phyloP scores from a whole-genome alignment of 1,140 invertebrate genomes.

The Oncopodura yosiiana region DNA sequence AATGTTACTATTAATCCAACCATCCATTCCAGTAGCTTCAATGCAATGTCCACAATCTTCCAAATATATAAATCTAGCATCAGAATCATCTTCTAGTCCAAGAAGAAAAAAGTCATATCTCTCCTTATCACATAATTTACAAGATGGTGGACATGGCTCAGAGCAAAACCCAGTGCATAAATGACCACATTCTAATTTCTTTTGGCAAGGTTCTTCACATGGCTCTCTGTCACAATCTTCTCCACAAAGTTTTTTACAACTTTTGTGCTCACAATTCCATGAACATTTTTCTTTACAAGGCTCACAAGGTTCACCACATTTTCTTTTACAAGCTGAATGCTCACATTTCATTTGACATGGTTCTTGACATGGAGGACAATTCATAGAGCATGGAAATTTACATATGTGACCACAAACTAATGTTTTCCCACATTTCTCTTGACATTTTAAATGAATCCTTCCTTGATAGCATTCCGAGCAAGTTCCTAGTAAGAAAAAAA shows the following conservation, averaged over 20 bases:
- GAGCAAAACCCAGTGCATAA: conserved; percentile 57
- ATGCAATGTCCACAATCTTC: conserved; percentile 55
- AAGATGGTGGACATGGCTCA: conserved; percentile 49
- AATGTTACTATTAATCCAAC: conserved; percentile 42
- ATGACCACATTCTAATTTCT: conserved; percentile 48
- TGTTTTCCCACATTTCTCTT: conserved; percentile 47
- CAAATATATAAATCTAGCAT: conserved; percentile 52
- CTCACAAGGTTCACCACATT: conserved; percentile 52
- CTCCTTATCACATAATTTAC: conserved; percentile 42
- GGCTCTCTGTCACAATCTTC: conserved; percentile 44
- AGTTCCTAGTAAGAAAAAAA: conserved; percentile 38
- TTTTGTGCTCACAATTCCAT: conserved; percentile 46
- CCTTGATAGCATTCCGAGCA: conserved; percentile 52
- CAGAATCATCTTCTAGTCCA: conserved; percentile 48
- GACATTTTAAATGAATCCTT: conserved; percentile 52
- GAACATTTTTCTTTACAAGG: conserved; percentile 43
- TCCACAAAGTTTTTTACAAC: conserved; percentile 49
- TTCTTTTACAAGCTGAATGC: conserved; percentile 47
- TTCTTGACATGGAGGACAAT: conserved; percentile 52
- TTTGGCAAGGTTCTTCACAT: conserved; percentile 47
- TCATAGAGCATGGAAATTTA: conserved; percentile 47
- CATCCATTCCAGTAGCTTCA: conserved; percentile 48
- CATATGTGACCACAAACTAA: conserved; percentile 59
- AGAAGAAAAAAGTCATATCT: conserved; percentile 47
- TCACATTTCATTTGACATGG: conserved; percentile 49